phyloP scores from a whole-genome alignment of 2,888 invertebrate genomes.

The Sesia bembeciformis region DNA sequence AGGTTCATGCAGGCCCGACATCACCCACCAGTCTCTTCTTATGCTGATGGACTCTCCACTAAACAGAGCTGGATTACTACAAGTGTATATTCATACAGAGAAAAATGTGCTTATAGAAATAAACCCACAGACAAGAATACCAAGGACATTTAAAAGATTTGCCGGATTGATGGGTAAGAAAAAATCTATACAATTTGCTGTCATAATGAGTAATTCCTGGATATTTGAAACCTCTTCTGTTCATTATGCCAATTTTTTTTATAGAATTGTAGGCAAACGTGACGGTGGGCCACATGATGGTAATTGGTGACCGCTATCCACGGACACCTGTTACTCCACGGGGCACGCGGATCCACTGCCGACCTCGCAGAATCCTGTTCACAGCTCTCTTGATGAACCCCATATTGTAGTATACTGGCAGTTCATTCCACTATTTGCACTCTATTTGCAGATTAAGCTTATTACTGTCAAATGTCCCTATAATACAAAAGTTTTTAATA shows the following conservation, averaged over 20 bases:
- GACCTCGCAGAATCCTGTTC: too few species aligned
- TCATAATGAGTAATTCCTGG: not conserved
- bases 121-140: constrained; percentile 97
- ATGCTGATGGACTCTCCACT: constrained; percentile 98
- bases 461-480: too few species aligned
- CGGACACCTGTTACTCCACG: not conserved
- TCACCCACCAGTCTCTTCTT: constrained; percentile 96
- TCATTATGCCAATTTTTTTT: not conserved
- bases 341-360: too few species aligned
- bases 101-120: constrained; percentile 96
- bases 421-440: too few species aligned
- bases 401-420: too few species aligned
- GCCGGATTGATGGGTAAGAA: constrained; percentile 93
- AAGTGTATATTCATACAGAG: constrained; percentile 94
- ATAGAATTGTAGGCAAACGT: not conserved
- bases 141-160: constrained; percentile 96
- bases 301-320: not conserved
- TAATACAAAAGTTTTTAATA: too few species aligned
- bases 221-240: not conserved
- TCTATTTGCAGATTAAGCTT: too few species aligned
- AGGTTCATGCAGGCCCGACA: constrained; percentile 94
- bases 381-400: too few species aligned
- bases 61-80: constrained; percentile 95
- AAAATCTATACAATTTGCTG: not conserved
- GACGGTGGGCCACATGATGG: not conserved